Conservation (phyloP, 2,888 invertebrate species). For the Luffia ferchaultella region DNA sequence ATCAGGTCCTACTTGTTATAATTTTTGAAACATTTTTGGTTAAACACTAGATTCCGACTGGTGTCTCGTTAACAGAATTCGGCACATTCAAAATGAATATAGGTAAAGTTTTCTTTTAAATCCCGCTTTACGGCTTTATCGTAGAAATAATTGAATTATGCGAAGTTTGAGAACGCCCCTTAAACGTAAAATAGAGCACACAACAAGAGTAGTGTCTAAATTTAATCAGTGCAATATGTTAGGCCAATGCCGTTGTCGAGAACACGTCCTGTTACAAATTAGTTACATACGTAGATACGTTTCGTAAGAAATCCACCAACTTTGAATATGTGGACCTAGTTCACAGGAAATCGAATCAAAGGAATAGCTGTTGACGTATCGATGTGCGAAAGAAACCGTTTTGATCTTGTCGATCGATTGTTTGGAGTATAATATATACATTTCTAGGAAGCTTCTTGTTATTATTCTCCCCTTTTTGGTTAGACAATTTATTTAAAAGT, state of each 20-base stretch:
- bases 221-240: not conserved
- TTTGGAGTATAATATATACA: too few species aligned
- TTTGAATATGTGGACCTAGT: not conserved
- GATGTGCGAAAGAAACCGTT: not conserved
- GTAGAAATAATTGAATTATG: too few species aligned
- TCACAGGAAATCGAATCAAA: not conserved
- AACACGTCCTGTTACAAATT: not conserved
- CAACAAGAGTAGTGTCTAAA: not conserved
- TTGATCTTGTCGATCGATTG: not conserved
- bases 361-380: not conserved
- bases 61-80: too few species aligned
- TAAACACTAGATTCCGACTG: too few species aligned
- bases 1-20: too few species aligned
- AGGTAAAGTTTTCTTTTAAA: too few species aligned
- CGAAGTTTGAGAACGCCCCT: not conserved
- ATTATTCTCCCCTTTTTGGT: too few species aligned
- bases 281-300: not conserved
- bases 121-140: too few species aligned
- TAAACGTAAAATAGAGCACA: not conserved
- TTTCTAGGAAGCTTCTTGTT: too few species aligned
- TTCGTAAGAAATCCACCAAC: not conserved
- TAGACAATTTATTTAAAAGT: too few species aligned
- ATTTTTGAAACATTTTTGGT: too few species aligned
- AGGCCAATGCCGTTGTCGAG: not conserved
- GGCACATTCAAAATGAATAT: too few species aligned